Evolutionary conservation across 2,888 invertebrate genomes (phyloP).

Genomic region (Glyphotaelius pellucidus): DNA sequence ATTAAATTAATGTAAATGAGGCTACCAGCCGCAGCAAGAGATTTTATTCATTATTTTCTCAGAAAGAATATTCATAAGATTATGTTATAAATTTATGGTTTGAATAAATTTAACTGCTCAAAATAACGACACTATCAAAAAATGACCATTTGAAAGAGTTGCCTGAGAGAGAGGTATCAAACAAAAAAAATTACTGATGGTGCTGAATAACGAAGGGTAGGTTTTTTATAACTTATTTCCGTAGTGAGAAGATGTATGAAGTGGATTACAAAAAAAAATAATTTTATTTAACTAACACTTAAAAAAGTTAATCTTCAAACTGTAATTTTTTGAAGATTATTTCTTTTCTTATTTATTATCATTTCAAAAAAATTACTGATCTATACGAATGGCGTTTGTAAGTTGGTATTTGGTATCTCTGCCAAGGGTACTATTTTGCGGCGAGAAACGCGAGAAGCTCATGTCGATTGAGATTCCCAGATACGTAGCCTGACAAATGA

Average conservation of each 20-base stretch:
- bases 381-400: background rate
- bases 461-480: background rate
- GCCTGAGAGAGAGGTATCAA: too few species aligned
- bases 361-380: background rate
- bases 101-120: too few species aligned
- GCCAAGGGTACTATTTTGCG: slow-evolving; percentile 75
- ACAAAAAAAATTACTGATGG: too few species aligned
- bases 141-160: too few species aligned
- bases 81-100: too few species aligned
- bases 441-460: too few species aligned
- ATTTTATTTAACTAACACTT: background rate
- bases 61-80: too few species aligned
- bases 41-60: background rate
- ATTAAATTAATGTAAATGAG: background rate
- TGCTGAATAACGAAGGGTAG: background rate
- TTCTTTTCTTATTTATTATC: too few species aligned
- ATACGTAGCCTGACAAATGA: too few species aligned
- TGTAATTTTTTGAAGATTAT: too few species aligned
- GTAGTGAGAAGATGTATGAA: background rate
- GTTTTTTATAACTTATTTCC: background rate
- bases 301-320: background rate
- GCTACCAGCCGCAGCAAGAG: background rate
- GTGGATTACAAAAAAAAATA: background rate
- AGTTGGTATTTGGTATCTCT: background rate
- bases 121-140: too few species aligned